Base-by-base conservation (phyloP, 2,113 vertebrate species). In the Ahaetulla prasina region DNA sequence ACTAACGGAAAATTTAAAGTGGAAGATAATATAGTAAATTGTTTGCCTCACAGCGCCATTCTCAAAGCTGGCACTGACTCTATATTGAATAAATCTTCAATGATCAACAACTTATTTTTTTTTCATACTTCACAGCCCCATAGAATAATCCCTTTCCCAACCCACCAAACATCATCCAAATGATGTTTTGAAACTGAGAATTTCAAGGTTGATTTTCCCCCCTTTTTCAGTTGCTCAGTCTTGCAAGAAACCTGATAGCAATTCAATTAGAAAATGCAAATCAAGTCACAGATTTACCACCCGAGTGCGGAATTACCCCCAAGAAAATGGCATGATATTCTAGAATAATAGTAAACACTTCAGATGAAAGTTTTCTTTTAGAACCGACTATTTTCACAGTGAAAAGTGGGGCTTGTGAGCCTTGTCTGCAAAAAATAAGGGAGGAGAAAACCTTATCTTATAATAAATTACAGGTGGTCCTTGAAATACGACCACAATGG, bases 241-340 rank as follows among this genome's bases (percentile, higher is more conserved):
- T 98, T 97, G 97, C 97, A 97, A 96, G 97, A 97, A 97, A 97
- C 95, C 97, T 97, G 97, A 98, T 97, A 98, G 97, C 97, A 96
- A 95, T 98, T 98, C 97, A 98, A 98, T 98, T 98, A 98, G 97
- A 96, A 97, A 97, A 98, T 98, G 97, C 97, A 98, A 97, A 98
- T 97, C 96, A 97, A 96, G 97, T 95, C 97, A 93, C 94, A 94
- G 90, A 94, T 95, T 97, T 97, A 97, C 97, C 97, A 94, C 89
- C 12, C 91, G 96, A 97, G 95, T 54, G 43, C 92, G 3, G 95
- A 91, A 90, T 94, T 90, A 96, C 95, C 94, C 97, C 96, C 87
- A 47, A 96, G 97, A 94, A 95, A 95, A 60, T 85, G 0, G 68
- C 95, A 92, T 80, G 23, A 90, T 93, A 86, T 94, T 95, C 95